Evolutionary conservation across 2,797 vertebrate species (phyloP).

Genomic region (Acestrorhynchus altus): DNA sequence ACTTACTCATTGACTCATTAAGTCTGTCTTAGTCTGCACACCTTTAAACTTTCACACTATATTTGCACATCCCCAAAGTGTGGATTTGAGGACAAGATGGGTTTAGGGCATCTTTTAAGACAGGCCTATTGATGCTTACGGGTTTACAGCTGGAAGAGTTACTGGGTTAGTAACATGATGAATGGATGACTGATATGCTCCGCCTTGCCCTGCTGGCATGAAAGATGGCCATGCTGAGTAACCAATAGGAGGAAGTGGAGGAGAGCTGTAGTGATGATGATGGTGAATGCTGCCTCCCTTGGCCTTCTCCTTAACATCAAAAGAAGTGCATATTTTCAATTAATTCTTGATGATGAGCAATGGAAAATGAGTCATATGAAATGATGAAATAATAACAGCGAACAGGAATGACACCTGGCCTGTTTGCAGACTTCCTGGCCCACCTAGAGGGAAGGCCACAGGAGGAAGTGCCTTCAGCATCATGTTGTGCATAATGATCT

Average conservation of each 20-base stretch:
- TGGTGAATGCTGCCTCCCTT: constrained; percentile 77
- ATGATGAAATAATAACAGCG: not conserved
- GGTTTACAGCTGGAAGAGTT: constrained; percentile 66
- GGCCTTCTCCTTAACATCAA: constrained; percentile 66
- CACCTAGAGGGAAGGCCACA: not conserved
- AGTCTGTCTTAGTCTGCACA: no score
- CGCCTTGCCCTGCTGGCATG: constrained; percentile 58
- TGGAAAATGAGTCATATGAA: not conserved
- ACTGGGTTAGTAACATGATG: constrained; percentile 63
- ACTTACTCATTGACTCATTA: no score
- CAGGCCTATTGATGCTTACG: constrained; percentile 60
- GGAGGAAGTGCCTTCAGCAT: constrained; percentile 86
- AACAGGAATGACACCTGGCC: constrained; percentile 55
- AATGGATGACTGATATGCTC: constrained; percentile 60
- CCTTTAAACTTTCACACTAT: no score
- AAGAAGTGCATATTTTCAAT: not conserved
- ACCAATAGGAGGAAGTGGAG: constrained; percentile 63
- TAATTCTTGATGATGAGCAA: not conserved
- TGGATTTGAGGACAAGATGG: no score
- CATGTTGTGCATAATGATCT: constrained; percentile 90
- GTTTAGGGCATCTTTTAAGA: no score
- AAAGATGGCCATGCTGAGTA: constrained; percentile 69
- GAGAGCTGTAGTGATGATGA: constrained; percentile 80
- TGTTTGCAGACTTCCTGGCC: constrained; percentile 27
- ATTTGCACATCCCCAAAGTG: no score